Evolutionary conservation across 2,113 vertebrate genomes (phyloP).

Genomic region (Mesoclemmys tuberculata): DNA sequence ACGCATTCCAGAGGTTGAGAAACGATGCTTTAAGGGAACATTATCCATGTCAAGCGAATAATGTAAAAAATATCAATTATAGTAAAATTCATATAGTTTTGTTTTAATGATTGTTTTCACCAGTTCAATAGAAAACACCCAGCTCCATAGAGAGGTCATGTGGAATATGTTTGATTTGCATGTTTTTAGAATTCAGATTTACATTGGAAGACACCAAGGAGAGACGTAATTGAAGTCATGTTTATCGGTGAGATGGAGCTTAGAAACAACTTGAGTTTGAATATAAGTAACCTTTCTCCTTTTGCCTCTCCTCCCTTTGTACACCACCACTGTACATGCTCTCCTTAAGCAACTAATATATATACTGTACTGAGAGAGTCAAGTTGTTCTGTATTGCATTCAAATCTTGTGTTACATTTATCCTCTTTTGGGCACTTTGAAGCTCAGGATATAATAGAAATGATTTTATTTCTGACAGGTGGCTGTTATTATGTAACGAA

Average conservation of each 20-base stretch:
- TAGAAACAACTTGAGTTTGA: background rate
- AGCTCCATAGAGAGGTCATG: background rate
- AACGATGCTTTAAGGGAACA: too few relatives aligned
- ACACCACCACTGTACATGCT: background rate
- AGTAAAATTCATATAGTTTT: background rate
- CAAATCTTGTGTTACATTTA: background rate
- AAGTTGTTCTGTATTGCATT: background rate
- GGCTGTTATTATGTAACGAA: background rate
- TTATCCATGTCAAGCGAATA: background rate
- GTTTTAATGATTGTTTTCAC: background rate
- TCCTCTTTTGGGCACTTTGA: background rate
- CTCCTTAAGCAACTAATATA: background rate
- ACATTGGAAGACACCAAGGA: background rate
- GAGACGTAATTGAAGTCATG: background rate
- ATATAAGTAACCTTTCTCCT: background rate
- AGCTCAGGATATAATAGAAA: background rate
- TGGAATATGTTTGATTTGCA: background rate
- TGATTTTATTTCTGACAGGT: background rate
- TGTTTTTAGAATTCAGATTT: background rate
- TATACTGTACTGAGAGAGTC: too few relatives aligned
- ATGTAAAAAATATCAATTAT: background rate
- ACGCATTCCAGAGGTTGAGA: too few relatives aligned
- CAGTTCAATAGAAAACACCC: background rate
- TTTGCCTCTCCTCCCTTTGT: background rate
- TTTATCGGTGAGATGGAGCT: background rate